Conservation (phyloP, 2,888 invertebrate genomes). For the Drosophila ezoana region DNA sequence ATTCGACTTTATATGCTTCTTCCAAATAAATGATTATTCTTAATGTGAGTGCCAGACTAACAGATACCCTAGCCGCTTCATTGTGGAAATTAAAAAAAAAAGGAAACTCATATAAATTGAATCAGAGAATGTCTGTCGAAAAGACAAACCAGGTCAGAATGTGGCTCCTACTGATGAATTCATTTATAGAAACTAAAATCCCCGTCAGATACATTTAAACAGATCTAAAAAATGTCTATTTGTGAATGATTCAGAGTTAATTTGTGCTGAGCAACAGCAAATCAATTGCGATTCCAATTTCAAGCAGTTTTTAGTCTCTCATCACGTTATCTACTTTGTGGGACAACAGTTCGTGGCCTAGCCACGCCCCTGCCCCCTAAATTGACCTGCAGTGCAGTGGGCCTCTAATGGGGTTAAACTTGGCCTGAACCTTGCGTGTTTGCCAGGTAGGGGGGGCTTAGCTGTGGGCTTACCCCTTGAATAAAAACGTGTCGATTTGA, state of each 20-base stretch:
- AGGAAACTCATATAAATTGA: too few relatives aligned
- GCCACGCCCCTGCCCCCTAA: slow-evolving; percentile 7
- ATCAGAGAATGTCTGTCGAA: too few relatives aligned
- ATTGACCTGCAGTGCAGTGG: slow-evolving; percentile 35
- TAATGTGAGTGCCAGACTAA: too few relatives aligned
- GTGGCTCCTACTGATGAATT: too few relatives aligned
- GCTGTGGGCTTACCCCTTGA: slow-evolving; percentile 14
- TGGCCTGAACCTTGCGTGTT: slow-evolving; percentile 59
- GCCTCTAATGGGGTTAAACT: slow-evolving; percentile 48
- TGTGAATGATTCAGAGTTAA: background rate
- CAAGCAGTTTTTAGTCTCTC: slow-evolving; percentile 2
- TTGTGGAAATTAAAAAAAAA: too few relatives aligned
- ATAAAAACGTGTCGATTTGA: slow-evolving; percentile 77
- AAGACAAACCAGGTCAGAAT: too few relatives aligned
- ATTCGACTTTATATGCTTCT: too few relatives aligned
- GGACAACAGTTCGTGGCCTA: slow-evolving; percentile 16
- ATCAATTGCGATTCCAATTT: slow-evolving; percentile 8
- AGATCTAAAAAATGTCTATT: background rate
- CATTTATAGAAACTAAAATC: too few relatives aligned
- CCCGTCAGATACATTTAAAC: background rate
- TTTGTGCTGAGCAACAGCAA: background rate
- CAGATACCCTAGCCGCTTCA: too few relatives aligned
- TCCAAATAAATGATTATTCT: too few relatives aligned
- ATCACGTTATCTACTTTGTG: background rate
- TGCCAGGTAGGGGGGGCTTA: background rate